These are phyloP conservation scores for Napeogenes inachia DNA, from an alignment of 2,888 invertebrate genomes.

Conservation along the genomic window DNA sequence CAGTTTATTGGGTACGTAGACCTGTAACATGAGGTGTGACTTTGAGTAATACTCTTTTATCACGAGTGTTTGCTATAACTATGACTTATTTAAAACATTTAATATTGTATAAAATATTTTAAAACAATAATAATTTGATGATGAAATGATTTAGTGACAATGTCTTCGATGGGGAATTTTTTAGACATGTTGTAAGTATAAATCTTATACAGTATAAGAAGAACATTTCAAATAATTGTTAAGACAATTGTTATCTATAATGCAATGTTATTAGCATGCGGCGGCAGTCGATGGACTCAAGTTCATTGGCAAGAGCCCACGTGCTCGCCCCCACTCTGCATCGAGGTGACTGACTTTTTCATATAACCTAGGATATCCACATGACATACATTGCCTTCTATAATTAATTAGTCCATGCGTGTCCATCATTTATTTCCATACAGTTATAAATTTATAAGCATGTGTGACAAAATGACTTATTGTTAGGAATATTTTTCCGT, in stretches of 20 bases:
- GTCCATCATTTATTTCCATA: constrained; percentile 28
- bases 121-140: no score
- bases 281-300: constrained; percentile 45
- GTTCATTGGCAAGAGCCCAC: constrained; percentile 71
- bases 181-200: no score
- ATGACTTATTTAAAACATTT: constrained; percentile 9
- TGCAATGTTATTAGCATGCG: constrained; percentile 45
- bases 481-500: neutral
- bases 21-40: constrained; percentile 17
- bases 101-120: neutral
- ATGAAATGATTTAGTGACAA: no score
- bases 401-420: constrained; percentile 55
- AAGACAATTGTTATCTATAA: neutral
- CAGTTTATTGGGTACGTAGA: constrained; percentile 19
- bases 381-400: constrained; percentile 49
- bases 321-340: constrained; percentile 56
- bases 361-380: constrained; percentile 38
- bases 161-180: no score
- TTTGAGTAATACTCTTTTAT: constrained; percentile 1
- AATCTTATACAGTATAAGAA: no score
- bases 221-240: neutral
- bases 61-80: neutral
- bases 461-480: neutral
- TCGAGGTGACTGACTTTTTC: constrained; percentile 64
- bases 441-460: neutral